Conservation (phyloP, 37 sponge, comb jelly and placozoan genomes). For the Oscarella lobularis region DNA sequence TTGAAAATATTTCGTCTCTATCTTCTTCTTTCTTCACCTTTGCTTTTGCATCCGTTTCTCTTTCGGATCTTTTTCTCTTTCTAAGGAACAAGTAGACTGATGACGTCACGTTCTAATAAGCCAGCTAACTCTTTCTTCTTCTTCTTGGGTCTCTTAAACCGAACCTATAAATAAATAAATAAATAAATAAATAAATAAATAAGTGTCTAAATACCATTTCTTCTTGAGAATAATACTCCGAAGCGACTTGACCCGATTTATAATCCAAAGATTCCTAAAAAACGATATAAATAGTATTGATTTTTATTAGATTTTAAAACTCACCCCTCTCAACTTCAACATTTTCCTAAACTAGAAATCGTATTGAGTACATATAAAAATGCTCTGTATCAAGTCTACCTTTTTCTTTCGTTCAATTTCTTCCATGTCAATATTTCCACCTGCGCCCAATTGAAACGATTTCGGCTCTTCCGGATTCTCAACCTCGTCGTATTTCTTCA, state of each 20-base stretch:
- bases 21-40: conserved; percentile 9
- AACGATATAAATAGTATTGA: not conserved
- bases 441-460: conserved; percentile 43
- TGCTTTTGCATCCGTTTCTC: not conserved
- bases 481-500: conserved; percentile 88
- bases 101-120: no score
- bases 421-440: not conserved
- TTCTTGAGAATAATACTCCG: conserved; percentile 78
- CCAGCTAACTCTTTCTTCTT: conserved; percentile 45
- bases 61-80: conserved; percentile 17
- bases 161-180: conserved; percentile 14
- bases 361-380: not conserved
- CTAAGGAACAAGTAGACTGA: no score
- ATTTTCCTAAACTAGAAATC: not conserved
- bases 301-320: not conserved
- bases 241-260: conserved; percentile 30
- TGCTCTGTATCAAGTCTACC: not conserved
- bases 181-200: not conserved
- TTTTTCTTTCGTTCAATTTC: not conserved
- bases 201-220: conserved; percentile 47
- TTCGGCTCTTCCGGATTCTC: conserved; percentile 67
- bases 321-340: not conserved
- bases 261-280: conserved; percentile 33
- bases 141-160: conserved; percentile 75
- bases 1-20: no score